Percentiles rank a stretch among this genome's conserved stretches.
Conservation (phyloP, 2,797 vertebrate genomes). For the Xiphorhynchus erythropygius region DNA sequence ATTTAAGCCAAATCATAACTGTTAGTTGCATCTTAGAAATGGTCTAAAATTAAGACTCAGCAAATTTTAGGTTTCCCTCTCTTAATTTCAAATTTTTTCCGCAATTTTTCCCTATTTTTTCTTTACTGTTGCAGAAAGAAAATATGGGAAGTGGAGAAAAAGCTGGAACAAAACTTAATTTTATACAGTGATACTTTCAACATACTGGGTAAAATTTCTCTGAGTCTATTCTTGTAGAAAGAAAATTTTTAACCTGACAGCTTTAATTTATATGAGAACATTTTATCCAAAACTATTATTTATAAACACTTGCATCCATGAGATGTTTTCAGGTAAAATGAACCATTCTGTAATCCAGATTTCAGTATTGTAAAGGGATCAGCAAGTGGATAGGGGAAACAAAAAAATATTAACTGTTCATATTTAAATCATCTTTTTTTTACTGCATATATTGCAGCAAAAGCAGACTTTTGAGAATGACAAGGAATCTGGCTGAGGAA, state of each 20-base stretch:
- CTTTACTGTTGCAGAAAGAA: background rate
- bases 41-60: background rate
- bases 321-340: background rate
- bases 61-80: background rate
- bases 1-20: background rate
- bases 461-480: background rate
- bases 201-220: background rate
- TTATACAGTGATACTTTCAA: background rate
- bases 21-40: background rate
- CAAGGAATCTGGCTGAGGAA: background rate
- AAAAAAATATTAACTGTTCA: background rate
- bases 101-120: background rate
- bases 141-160: background rate
- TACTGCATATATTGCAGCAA: background rate
- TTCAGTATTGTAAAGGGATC: background rate
- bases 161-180: background rate
- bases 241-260: background rate
- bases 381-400: background rate
- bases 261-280: background rate
- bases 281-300: background rate
- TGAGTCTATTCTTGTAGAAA: background rate
- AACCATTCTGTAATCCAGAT: background rate
- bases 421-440: background rate
- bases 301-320: background rate
- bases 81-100: background rate